These are phyloP conservation scores for Rhabditoides inermis DNA, from an alignment of 2,888 invertebrate species.

Conservation along the genomic window DNA sequence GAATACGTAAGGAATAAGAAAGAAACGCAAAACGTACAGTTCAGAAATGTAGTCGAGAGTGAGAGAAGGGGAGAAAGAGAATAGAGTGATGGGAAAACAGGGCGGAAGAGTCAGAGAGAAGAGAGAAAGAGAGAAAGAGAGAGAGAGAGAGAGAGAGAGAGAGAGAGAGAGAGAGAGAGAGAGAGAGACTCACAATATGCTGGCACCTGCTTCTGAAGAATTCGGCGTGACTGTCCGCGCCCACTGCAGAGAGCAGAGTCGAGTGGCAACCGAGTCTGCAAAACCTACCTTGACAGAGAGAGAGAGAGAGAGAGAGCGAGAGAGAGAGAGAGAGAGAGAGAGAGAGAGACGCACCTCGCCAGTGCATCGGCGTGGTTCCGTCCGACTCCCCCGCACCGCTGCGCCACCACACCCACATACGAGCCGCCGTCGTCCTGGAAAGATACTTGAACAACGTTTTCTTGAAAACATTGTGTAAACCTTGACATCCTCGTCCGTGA, in stretches of 20 bases:
- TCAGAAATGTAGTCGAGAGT: too few relatives aligned
- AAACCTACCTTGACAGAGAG: neutral
- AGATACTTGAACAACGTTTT: neutral
- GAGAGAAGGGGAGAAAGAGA: too few relatives aligned
- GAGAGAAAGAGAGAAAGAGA: too few relatives aligned
- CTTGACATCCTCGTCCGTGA: constrained; percentile 57
- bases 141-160: neutral
- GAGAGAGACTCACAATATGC: constrained; percentile 14
- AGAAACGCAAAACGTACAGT: too few relatives aligned
- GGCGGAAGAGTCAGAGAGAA: too few relatives aligned
- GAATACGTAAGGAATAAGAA: too few relatives aligned
- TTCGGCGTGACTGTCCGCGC: constrained; percentile 61
- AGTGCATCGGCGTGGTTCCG: constrained; percentile 83
- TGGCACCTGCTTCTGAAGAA: constrained; percentile 17
- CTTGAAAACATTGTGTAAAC: constrained; percentile 44
- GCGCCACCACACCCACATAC: constrained; percentile 63
- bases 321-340: constrained; percentile 54
- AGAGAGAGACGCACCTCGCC: constrained; percentile 61
- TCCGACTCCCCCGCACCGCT: constrained; percentile 77
- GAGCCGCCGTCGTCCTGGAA: constrained; percentile 74
- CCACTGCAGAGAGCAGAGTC: constrained; percentile 68
- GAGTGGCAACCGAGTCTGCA: constrained; percentile 26
- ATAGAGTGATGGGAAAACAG: too few relatives aligned
- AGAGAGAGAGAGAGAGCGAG: neutral
- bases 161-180: neutral